Percentiles rank a stretch among this genome's conserved stretches.
phyloP scores from a whole-genome alignment of 2,797 vertebrate genomes.

The Sternotherus odoratus region DNA sequence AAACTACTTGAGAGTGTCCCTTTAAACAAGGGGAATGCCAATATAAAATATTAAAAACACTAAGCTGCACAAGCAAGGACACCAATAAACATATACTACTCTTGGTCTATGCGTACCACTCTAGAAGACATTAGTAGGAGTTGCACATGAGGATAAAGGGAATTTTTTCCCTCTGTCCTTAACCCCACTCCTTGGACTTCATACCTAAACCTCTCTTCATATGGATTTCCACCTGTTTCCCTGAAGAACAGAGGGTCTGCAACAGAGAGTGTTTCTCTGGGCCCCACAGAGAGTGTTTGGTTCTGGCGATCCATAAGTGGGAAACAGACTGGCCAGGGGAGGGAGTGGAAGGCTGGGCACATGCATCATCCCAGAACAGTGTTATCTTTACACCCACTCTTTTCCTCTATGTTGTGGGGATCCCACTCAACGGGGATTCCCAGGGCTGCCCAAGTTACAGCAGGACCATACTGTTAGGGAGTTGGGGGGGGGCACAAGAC shows the following conservation, averaged over 20 bases:
- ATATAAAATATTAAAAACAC: neutral
- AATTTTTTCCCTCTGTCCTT: neutral
- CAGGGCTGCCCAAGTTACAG: accelerated
- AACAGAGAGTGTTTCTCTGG: neutral
- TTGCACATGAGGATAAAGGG: neutral
- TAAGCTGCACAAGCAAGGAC: neutral
- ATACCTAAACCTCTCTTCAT: neutral
- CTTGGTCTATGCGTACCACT: neutral
- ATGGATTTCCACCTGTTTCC: neutral
- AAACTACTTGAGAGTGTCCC: neutral
- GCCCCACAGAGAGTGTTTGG: neutral
- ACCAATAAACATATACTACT: neutral
- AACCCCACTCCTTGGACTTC: neutral
- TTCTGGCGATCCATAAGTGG: neutral
- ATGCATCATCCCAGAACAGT: neutral
- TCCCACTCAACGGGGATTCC: neutral
- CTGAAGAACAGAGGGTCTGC: neutral
- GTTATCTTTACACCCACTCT: accelerated
- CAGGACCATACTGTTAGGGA: neutral
- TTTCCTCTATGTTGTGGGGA: accelerated
- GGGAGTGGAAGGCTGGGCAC: neutral
- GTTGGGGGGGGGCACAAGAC: neutral
- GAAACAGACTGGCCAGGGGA: neutral
- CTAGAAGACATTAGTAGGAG: neutral
- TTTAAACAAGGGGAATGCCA: constrained; percentile 2